phyloP scores from a whole-genome alignment of 1,140 invertebrate genomes.

The Tribolium castaneum region DNA sequence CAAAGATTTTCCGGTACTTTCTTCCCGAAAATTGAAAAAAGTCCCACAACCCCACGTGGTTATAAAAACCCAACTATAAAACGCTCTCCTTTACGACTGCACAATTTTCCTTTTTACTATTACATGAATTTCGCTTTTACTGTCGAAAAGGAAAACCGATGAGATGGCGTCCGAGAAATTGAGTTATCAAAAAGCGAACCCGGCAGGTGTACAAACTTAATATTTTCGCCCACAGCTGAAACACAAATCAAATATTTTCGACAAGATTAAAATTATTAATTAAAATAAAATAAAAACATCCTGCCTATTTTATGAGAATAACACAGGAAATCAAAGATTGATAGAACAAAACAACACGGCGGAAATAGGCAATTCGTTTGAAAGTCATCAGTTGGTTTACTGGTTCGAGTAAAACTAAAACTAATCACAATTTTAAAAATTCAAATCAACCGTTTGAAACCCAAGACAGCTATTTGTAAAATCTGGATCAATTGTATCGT shows the following conservation, averaged over 20 bases:
- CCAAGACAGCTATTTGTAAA: no score
- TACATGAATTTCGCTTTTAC: conserved; percentile 33
- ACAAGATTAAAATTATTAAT: not conserved
- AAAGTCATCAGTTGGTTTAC: not conserved
- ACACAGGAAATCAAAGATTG: not conserved
- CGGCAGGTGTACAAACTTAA: not conserved
- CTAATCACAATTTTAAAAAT: not conserved
- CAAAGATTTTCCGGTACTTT: not conserved
- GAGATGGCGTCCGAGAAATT: conserved; percentile 4
- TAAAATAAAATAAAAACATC: not conserved
- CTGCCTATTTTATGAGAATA: not conserved
- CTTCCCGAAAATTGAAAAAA: conserved; percentile 17
- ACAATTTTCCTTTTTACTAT: conserved; percentile 35
- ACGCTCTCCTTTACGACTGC: conserved; percentile 22
- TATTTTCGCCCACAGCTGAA: not conserved
- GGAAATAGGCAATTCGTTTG: not conserved
- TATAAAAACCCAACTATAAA: conserved; percentile 26
- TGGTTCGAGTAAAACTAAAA: not conserved
- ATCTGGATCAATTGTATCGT: no score
- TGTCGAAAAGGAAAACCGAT: conserved; percentile 10
- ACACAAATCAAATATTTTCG: not conserved
- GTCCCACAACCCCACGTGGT: not conserved
- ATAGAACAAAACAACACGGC: not conserved
- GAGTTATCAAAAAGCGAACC: not conserved
- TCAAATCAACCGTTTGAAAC: no score